Evolutionary conservation across 2,888 invertebrate species (phyloP).

Genomic region (Argynnis bischoffii): DNA sequence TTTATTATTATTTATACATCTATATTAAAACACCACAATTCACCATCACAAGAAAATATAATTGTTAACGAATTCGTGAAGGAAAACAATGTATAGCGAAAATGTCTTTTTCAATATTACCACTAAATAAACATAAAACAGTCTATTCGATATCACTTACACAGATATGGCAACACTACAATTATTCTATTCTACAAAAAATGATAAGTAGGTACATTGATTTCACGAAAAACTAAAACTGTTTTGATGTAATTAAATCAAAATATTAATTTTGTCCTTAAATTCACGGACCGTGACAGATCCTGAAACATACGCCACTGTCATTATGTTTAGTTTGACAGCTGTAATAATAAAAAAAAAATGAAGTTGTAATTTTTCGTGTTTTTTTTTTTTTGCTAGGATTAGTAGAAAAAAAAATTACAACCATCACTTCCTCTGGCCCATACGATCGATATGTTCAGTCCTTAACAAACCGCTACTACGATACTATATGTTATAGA

Average conservation of each 20-base stretch:
- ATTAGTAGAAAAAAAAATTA: constrained; percentile 41
- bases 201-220: neutral
- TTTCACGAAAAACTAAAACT: constrained; percentile 25
- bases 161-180: constrained; percentile 38
- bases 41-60: neutral
- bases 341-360: neutral
- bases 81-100: constrained; percentile 8
- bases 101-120: constrained; percentile 41
- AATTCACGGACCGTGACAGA: neutral
- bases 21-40: neutral
- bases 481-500: constrained; percentile 30
- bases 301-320: no score
- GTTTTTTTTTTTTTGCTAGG: constrained; percentile 18
- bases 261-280: neutral
- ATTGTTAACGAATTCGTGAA: neutral
- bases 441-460: constrained; percentile 57
- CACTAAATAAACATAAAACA: constrained; percentile 52
- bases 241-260: neutral
- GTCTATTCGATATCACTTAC: constrained; percentile 66
- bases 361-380: constrained; percentile 31
- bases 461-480: constrained; percentile 47
- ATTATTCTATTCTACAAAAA: constrained; percentile 20
- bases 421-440: constrained; percentile 47
- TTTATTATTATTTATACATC: no score
- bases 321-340: no score